Percentiles rank a stretch among this genome's conserved stretches.
Evolutionary conservation across 2,888 invertebrate genomes (phyloP).

Genomic region (Aphrophora alni): DNA sequence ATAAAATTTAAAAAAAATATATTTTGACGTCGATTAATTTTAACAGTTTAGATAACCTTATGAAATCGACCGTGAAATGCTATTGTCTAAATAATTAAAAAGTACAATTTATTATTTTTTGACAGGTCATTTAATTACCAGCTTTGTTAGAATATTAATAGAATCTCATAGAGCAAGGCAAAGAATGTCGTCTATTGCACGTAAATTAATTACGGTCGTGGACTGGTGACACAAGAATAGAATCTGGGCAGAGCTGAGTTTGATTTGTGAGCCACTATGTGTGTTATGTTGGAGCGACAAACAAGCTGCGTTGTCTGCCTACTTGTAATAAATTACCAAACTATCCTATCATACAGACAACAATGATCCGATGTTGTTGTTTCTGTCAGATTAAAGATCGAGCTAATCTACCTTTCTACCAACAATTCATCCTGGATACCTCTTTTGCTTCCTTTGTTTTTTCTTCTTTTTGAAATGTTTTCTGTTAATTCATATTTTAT

Average conservation of each 20-base stretch:
- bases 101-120: background rate
- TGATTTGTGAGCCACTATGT: constrained; percentile 4
- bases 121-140: background rate
- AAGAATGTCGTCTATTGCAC: background rate
- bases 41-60: background rate
- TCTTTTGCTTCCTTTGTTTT: too few relatives aligned
- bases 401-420: background rate
- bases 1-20: too few relatives aligned
- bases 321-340: background rate
- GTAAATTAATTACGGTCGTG: background rate
- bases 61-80: background rate
- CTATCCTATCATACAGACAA: background rate
- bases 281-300: constrained; percentile 1
- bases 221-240: background rate
- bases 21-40: background rate
- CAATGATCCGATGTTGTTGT: background rate
- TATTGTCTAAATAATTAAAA: background rate
- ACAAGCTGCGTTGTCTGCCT: background rate
- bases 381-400: background rate
- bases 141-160: background rate
- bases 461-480: too few relatives aligned
- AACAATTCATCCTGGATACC: background rate
- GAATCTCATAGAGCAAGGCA: background rate
- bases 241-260: background rate
- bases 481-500: too few relatives aligned